These are phyloP conservation scores for Ceratitis capitata DNA, from an alignment of 1,140 invertebrate genomes.

Conservation along the genomic window DNA sequence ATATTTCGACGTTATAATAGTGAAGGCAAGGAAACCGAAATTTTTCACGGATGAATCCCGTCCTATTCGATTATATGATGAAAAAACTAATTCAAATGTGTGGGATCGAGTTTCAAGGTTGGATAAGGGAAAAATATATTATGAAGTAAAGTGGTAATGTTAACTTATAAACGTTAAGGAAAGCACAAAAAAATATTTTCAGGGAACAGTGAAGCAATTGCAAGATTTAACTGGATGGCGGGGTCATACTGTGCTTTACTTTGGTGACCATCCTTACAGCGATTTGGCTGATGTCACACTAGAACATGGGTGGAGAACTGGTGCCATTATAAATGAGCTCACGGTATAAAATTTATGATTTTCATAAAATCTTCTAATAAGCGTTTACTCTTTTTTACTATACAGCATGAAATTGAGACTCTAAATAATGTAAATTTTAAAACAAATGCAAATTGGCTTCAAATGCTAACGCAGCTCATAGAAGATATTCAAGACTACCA, in stretches of 20 bases:
- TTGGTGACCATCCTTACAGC: constrained; percentile 97
- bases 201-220: constrained; percentile 92
- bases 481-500: constrained; percentile 88
- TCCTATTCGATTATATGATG: constrained; percentile 90
- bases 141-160: constrained; percentile 76
- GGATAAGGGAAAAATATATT: constrained; percentile 90
- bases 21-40: too few relatives aligned
- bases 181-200: constrained; percentile 15
- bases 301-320: constrained; percentile 96
- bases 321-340: constrained; percentile 96
- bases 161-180: not conserved
- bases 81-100: constrained; percentile 79
- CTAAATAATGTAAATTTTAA: constrained; percentile 88
- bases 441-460: constrained; percentile 89
- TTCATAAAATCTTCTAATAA: not conserved
- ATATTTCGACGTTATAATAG: too few relatives aligned
- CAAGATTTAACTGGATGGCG: constrained; percentile 93
- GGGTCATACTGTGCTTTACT: constrained; percentile 92
- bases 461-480: constrained; percentile 90
- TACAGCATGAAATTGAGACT: constrained; percentile 91
- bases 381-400: constrained; percentile 57
- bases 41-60: too few relatives aligned
- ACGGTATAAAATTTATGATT: constrained; percentile 68
- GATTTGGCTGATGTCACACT: constrained; percentile 96
- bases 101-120: constrained; percentile 91